A percentile compares a stretch with the other conserved stretches of the same genome.
phyloP scores from a whole-genome alignment of 2,888 invertebrate species.

The Molanna angustata region DNA sequence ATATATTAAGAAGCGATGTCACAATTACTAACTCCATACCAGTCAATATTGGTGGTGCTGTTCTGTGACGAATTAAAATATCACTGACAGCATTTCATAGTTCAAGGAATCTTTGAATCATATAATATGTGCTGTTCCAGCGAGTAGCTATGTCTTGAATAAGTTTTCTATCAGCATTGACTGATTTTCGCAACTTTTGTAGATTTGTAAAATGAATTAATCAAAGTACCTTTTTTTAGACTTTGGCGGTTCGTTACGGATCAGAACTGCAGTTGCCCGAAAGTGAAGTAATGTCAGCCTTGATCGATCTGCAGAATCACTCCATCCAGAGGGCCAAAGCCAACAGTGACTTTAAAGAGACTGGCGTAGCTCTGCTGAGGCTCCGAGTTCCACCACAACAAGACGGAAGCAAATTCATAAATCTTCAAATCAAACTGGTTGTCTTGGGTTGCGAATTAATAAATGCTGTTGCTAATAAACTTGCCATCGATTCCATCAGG shows the following conservation, averaged over 20 bases:
- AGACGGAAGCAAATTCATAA: conserved; percentile 49
- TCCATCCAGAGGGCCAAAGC: conserved; percentile 71
- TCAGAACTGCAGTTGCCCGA: conserved; percentile 51
- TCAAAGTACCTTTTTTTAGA: conserved; percentile 52
- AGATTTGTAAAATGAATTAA: too few relatives aligned
- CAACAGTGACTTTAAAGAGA: conserved; percentile 64
- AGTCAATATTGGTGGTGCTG: too few relatives aligned
- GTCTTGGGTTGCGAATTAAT: conserved; percentile 57
- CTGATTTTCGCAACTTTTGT: too few relatives aligned
- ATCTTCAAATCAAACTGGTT: conserved; percentile 57
- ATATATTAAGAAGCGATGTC: too few relatives aligned
- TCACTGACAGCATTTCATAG: too few relatives aligned
- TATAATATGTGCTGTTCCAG: too few relatives aligned
- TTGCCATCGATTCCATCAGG: conserved; percentile 22
- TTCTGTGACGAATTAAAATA: too few relatives aligned
- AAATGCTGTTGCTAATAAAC: conserved; percentile 44
- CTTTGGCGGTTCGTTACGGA: conserved; percentile 59
- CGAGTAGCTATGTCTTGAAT: too few relatives aligned
- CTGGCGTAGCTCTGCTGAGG: conserved; percentile 71
- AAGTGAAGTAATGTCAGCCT: conserved; percentile 52
- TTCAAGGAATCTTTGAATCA: too few relatives aligned
- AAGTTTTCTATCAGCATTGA: too few relatives aligned
- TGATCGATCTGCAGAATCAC: conserved; percentile 64
- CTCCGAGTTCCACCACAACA: conserved; percentile 61
- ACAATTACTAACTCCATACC: too few relatives aligned